These are phyloP conservation scores for Pseudomyrmex cubaensis DNA, from an alignment of 1,140 invertebrate species.

Conservation along the genomic window DNA sequence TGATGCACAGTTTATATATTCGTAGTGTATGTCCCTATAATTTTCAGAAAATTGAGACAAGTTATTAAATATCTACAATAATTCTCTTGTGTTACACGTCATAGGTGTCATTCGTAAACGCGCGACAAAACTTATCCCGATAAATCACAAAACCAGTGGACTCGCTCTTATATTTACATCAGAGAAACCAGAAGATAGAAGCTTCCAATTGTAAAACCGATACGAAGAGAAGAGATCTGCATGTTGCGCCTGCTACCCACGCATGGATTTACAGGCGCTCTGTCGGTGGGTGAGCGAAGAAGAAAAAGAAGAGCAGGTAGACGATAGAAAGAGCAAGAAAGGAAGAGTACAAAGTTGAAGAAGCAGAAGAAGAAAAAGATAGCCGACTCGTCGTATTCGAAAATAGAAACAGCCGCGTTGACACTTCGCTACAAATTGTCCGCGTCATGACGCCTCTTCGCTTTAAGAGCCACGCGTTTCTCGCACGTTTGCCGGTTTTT, in stretches of 20 bases:
- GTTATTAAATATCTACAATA: conserved; percentile 23
- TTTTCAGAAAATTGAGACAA: not conserved
- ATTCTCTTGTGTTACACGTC: not conserved
- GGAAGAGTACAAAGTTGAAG: conserved; percentile 33
- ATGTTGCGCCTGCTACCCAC: conserved; percentile 27
- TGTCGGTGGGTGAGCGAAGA: conserved; percentile 31
- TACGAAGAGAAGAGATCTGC: conserved; percentile 46
- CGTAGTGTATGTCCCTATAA: not conserved
- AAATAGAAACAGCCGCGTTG: conserved; percentile 84
- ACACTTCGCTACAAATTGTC: conserved; percentile 85
- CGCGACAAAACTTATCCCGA: not conserved
- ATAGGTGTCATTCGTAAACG: not conserved
- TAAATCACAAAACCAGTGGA: conserved; percentile 24
- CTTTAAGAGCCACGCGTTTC: conserved; percentile 68
- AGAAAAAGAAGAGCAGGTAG: conserved; percentile 25
- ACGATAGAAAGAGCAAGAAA: conserved; percentile 47
- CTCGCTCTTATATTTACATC: not conserved
- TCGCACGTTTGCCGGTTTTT: conserved; percentile 60
- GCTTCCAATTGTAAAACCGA: conserved; percentile 52
- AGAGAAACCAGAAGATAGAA: conserved; percentile 22
- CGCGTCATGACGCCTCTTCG: conserved; percentile 81
- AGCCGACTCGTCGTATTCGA: conserved; percentile 71
- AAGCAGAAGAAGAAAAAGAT: conserved; percentile 64
- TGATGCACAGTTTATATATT: not conserved
- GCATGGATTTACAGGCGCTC: conserved; percentile 60